Percentiles rank a stretch among this genome's conserved stretches.
Evolutionary conservation across 1,140 invertebrate genomes (phyloP).

Genomic region (Ceratina japonica): DNA sequence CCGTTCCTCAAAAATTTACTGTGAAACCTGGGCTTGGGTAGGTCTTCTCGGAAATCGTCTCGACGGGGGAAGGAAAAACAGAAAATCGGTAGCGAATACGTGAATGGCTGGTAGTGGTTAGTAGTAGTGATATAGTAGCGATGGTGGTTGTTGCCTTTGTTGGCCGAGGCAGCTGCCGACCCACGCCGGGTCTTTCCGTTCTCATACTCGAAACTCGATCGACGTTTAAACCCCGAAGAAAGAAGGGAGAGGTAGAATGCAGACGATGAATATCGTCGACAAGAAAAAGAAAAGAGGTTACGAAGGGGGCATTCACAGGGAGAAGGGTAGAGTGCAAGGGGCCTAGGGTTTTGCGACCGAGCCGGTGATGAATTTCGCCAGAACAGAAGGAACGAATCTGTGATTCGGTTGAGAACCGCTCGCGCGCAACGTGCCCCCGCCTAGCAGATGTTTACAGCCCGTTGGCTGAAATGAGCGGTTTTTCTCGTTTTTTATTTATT

Average conservation of each 20-base stretch:
- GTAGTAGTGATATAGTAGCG: constrained; percentile 29
- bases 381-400: background rate
- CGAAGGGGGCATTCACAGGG: background rate
- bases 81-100: constrained; percentile 34
- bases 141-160: constrained; percentile 72
- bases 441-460: constrained; percentile 77
- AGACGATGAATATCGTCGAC: constrained; percentile 39
- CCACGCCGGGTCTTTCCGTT: constrained; percentile 74
- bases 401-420: constrained; percentile 48
- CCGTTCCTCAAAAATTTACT: background rate
- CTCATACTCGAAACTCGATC: constrained; percentile 76
- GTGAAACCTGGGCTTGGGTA: background rate
- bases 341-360: background rate
- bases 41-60: constrained; percentile 14
- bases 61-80: constrained; percentile 12
- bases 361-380: background rate
- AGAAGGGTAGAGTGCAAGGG: constrained; percentile 1
- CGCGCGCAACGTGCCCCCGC: constrained; percentile 58
- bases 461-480: constrained; percentile 71
- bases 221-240: constrained; percentile 65
- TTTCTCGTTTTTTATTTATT: constrained; percentile 73
- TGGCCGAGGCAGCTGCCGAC: constrained; percentile 72
- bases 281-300: background rate
- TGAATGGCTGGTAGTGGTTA: background rate
- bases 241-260: constrained; percentile 26